These are phyloP conservation scores for Acrocephalus arundinaceus DNA, from an alignment of 2,113 vertebrate genomes.

Conservation along the genomic window DNA sequence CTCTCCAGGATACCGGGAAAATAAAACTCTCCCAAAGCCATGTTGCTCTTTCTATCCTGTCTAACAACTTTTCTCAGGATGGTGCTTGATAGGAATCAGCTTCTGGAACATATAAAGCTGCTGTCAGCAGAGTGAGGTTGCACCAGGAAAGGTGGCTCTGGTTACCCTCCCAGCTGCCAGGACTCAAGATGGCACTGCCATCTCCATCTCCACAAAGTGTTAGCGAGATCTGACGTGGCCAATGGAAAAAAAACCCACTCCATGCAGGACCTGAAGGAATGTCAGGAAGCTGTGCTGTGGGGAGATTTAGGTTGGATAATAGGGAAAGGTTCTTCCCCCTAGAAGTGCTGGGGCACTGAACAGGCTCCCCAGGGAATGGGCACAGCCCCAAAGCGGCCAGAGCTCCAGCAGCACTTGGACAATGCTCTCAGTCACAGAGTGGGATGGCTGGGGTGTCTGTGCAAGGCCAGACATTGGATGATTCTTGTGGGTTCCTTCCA, in stretches of 20 bases:
- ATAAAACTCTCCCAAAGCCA: background rate
- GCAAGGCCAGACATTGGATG: background rate
- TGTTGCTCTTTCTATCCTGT: background rate
- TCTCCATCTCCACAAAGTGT: background rate
- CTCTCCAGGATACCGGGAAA: background rate
- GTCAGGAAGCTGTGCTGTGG: background rate
- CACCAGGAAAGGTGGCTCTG: background rate
- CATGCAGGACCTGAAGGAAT: background rate
- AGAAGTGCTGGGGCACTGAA: accelerated
- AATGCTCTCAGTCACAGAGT: background rate
- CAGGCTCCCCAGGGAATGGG: background rate
- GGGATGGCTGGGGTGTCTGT: background rate
- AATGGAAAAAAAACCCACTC: background rate
- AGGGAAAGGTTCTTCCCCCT: background rate
- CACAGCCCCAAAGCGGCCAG: background rate
- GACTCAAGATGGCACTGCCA: background rate
- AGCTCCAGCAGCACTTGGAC: background rate
- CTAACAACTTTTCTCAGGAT: background rate
- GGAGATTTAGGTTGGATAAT: background rate
- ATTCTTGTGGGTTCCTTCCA: background rate
- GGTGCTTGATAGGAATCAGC: background rate
- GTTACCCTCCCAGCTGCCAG: background rate
- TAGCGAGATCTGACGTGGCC: accelerated
- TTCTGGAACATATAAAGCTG: background rate
- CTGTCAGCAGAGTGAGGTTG: background rate